Conservation (phyloP, 2,113 vertebrate genomes). For the Tor tambroides region DNA sequence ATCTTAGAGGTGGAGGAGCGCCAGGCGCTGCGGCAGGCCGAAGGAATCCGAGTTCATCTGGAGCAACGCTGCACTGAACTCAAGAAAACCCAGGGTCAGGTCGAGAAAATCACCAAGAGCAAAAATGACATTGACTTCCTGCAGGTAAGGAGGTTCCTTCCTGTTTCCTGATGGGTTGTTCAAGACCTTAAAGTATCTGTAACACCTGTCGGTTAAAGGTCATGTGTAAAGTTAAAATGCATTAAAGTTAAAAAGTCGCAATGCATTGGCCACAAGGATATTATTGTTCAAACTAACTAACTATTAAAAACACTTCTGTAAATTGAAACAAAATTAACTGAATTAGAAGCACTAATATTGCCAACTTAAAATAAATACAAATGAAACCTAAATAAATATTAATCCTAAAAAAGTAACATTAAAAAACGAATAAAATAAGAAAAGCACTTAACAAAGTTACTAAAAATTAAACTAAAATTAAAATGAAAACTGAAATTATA, state of each 20-base stretch:
- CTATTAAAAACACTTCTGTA: too few relatives aligned
- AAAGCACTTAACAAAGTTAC: too few relatives aligned
- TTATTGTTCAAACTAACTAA: not conserved
- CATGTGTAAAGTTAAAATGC: not conserved
- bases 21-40: constrained; percentile 75
- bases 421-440: too few relatives aligned
- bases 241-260: not conserved
- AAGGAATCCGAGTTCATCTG: constrained; percentile 78
- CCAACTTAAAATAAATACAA: too few relatives aligned
- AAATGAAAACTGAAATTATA: not conserved
- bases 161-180: not conserved
- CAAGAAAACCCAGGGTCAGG: constrained; percentile 74
- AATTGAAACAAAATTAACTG: too few relatives aligned
- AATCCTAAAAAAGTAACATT: too few relatives aligned
- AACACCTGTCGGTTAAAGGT: not conserved
- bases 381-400: too few relatives aligned
- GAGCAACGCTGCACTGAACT: constrained; percentile 75
- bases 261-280: not conserved
- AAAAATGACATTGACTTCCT: constrained; percentile 80
- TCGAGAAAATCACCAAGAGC: constrained; percentile 76
- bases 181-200: not conserved
- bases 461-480: too few relatives aligned
- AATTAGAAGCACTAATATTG: too few relatives aligned
- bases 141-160: constrained; percentile 68
- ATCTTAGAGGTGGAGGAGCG: constrained; percentile 80